Base-by-base conservation (phyloP, 2,888 invertebrate species). In the Bellardia pandia region DNA sequence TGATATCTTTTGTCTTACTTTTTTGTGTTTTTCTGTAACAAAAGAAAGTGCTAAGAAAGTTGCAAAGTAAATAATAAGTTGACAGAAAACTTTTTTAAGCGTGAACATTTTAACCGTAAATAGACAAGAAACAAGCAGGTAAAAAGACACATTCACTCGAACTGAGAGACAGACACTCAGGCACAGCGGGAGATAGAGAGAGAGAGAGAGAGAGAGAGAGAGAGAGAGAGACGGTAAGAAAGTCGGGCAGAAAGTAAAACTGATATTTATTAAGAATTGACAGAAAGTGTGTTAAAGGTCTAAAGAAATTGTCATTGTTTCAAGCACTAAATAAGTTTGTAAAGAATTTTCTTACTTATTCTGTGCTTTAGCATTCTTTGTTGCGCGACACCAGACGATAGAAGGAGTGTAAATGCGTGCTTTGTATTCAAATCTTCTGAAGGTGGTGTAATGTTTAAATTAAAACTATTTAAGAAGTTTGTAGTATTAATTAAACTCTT, bases 391-490 rank as follows among this genome's bases (percentile, higher is more conserved):
- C 64, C 45, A 23, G n/a, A 14, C n/a, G 3, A 5, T 14, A 64
- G 51, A 3, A 14, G 14, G 40, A 64, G 30, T 16, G 30, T 58
- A 30, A 62, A 11, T 33, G 30, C 7, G 13, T 45, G 11, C 6
- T 14, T 2, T 40, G 11, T 74, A 69, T 82, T 62, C 62, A 78
- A 71, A 79, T 78, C n/a, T 45, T 33, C 9, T 64, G 16, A 76
- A 72, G 62, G 53, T 60, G 68, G 42, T 76, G 48, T 37, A 53
- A 58, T 56, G 68, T 30, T 56, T 23, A 77, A 76, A 62, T 83
- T 77, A 68, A 86, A 77, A 77, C 16, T 72, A 74, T 87, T 86
- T 74, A 74, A 56, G 14, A 77, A 84, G 84, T 81, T 86, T 77
- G 72, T 56, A 62, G 60, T 81, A 81, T 77, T 84, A 87, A 87